A percentile compares a stretch with the other conserved stretches of the same genome.
Evolutionary conservation across 2,888 invertebrate genomes (phyloP).

Genomic region (Polyommatus iphigenia): DNA sequence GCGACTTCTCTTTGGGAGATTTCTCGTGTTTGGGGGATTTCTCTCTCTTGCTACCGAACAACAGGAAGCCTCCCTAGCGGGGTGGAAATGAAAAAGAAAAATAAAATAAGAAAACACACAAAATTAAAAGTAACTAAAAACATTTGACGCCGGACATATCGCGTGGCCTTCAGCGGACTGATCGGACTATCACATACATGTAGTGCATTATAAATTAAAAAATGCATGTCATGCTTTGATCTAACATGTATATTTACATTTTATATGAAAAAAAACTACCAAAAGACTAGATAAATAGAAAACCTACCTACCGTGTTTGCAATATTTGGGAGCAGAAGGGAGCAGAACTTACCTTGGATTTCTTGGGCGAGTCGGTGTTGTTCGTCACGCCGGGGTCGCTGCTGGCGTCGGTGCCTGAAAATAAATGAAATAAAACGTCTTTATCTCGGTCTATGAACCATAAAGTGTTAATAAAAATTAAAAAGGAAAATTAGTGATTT

Average conservation of each 20-base stretch:
- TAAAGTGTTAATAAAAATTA: too few relatives aligned
- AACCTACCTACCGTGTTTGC: slow-evolving; percentile 59
- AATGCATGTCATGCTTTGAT: slow-evolving; percentile 54
- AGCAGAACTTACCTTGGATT: slow-evolving; percentile 62
- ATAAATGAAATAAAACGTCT: not conserved
- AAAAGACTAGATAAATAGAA: slow-evolving; percentile 36
- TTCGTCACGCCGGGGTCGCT: slow-evolving; percentile 73
- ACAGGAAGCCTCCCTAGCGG: slow-evolving; percentile 69
- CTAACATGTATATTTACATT: slow-evolving; percentile 67
- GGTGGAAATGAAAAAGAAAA: slow-evolving; percentile 64
- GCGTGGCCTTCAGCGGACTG: slow-evolving; percentile 35
- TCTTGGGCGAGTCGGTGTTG: slow-evolving; percentile 74
- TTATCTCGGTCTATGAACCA: too few relatives aligned
- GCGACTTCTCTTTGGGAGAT: slow-evolving; percentile 64
- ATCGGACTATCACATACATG: slow-evolving; percentile 40
- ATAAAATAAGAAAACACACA: slow-evolving; percentile 61
- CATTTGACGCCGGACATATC: slow-evolving; percentile 31
- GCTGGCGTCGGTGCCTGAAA: slow-evolving; percentile 73
- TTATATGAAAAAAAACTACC: slow-evolving; percentile 55
- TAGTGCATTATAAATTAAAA: slow-evolving; percentile 48
- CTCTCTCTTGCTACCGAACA: slow-evolving; percentile 65
- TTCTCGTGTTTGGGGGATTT: slow-evolving; percentile 62
- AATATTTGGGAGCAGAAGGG: slow-evolving; percentile 11
- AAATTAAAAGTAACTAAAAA: slow-evolving; percentile 46
- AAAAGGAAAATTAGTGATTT: too few relatives aligned